Base-by-base conservation (phyloP, 2,888 invertebrate species). In the Ophion ventricosus region DNA sequence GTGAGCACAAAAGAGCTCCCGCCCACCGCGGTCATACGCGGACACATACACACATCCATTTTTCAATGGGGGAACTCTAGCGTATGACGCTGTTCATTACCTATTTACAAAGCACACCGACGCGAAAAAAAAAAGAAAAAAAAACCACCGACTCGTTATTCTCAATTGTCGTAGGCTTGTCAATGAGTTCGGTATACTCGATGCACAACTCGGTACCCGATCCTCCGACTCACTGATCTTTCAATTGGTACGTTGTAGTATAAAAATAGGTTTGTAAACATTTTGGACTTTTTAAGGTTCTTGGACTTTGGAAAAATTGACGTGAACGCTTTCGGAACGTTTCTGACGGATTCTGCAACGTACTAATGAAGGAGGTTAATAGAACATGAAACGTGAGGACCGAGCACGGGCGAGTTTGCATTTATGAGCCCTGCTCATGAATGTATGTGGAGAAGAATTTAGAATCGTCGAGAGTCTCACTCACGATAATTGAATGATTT, bases 71-170 rank as follows among this genome's bases (percentile, higher is more conserved):
- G 40, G 61, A 29, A n/a, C n/a, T 8, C 26, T 4, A 11, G 29
- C 26, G 23, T 74, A 3, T 29, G 54, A 72, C 23, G 29, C 11
- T 49, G 29, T 25, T 20, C 66, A 17, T 17, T 56, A 54, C 23
- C 40, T 76, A 76, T 76, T 67, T 76, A 76, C 76, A 76, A 66
- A 67, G 23, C 43, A 29, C 25, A n/a, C 57, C 10, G 11, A 67
- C 67, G 57, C 76, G 76, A 76, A 40, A 66, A 26, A 40, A 35
- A 3, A 35, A 35, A 35, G n/a, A n/a, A 43, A 11, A 43, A 43
- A 43, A 43, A 5, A 54, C 17, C 66, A 56, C 35, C 40, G n/a
- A 56, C 20, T 64, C 64, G 26, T 40, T 66, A 5, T 4, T 11
- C 23, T 67, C 56, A 66, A 66, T 56, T 75, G 54, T 75, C 63